These are phyloP conservation scores for Platyrinchus mystaceus DNA, from an alignment of 2,797 vertebrate species.

Conservation along the genomic window DNA sequence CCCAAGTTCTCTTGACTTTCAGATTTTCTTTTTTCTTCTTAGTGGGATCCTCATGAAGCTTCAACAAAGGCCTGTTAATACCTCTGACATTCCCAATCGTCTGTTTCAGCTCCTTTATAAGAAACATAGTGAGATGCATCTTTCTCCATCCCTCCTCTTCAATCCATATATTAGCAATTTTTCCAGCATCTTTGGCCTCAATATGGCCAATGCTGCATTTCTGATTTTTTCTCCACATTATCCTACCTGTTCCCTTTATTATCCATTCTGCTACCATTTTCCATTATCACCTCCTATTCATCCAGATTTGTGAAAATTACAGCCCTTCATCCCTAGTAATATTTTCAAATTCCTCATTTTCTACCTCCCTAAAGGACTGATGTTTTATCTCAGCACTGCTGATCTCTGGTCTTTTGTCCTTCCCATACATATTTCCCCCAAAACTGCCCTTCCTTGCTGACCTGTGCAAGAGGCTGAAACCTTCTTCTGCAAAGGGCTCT, in stretches of 20 bases:
- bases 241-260: not conserved
- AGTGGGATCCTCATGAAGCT: not conserved
- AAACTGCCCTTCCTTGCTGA: not conserved
- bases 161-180: not conserved
- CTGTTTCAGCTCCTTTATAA: not conserved
- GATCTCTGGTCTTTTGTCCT: not conserved
- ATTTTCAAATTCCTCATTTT: not conserved
- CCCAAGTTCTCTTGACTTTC: not conserved
- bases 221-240: not conserved
- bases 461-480: not conserved
- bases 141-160: not conserved
- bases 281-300: not conserved
- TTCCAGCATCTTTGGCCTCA: not conserved
- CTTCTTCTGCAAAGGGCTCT: not conserved
- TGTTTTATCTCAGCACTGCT: not conserved
- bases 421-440: fast-evolving
- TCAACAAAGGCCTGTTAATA: not conserved
- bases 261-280: not conserved
- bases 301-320: not conserved
- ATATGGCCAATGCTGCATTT: not conserved
- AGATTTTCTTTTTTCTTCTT: not conserved
- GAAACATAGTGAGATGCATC: fast-evolving
- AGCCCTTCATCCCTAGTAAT: not conserved
- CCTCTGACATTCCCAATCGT: not conserved
- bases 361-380: not conserved